phyloP scores from a whole-genome alignment of 2,888 invertebrate genomes.

The Anoncus sp. region DNA sequence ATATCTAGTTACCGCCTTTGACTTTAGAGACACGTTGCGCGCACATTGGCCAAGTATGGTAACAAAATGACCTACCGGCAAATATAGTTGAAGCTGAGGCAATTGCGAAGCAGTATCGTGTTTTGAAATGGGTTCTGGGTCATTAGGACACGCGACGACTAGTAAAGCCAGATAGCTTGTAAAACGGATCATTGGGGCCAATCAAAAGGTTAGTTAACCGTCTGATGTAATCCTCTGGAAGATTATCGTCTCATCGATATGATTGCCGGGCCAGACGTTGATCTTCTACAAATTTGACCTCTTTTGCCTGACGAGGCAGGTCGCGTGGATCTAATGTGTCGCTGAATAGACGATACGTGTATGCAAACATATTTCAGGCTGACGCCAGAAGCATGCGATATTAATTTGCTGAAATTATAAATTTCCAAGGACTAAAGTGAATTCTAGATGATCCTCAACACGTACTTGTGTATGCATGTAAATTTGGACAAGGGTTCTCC shows the following conservation, averaged over 20 bases:
- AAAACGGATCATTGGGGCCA: slow-evolving; percentile 47
- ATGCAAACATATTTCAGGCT: background rate
- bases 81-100: slow-evolving; percentile 1
- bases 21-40: slow-evolving; percentile 21
- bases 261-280: background rate
- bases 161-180: background rate
- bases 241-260: slow-evolving; percentile 26
- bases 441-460: no score
- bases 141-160: background rate
- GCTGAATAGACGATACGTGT: background rate
- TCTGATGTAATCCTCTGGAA: slow-evolving; percentile 5
- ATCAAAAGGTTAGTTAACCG: slow-evolving; percentile 38
- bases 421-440: background rate
- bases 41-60: slow-evolving; percentile 1
- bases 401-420: background rate
- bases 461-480: background rate
- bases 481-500: background rate
- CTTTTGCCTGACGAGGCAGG: background rate
- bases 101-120: background rate
- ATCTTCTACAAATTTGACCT: background rate
- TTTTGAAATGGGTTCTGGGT: background rate
- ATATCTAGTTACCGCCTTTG: slow-evolving; percentile 53
- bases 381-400: background rate
- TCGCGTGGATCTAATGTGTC: background rate
- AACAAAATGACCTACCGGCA: slow-evolving; percentile 1